Evolutionary conservation across 2,113 vertebrate genomes (phyloP).

Genomic region (Trichomycterus rosablanca): DNA sequence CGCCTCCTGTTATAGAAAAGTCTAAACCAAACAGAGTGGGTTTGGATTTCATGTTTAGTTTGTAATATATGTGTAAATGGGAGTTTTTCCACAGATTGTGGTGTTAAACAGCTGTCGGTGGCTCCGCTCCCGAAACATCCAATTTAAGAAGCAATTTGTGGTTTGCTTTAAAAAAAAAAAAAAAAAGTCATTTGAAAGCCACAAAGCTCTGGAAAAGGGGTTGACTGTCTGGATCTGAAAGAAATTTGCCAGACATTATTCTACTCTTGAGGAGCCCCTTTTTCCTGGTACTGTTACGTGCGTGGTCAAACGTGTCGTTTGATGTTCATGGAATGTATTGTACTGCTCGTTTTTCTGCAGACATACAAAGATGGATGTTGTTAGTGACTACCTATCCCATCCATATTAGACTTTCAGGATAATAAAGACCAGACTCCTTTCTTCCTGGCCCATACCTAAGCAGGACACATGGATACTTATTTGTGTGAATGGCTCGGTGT

Average conservation of each 20-base stretch:
- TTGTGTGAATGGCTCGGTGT: neutral
- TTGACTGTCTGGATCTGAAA: conserved; percentile 25
- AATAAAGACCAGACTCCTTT: conserved; percentile 10
- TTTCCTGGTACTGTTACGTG: neutral
- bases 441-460: neutral
- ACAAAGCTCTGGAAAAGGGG: conserved; percentile 15
- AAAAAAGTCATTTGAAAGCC: conserved; percentile 32
- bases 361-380: conserved; percentile 5
- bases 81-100: too few species aligned
- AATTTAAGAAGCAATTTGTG: conserved; percentile 39
- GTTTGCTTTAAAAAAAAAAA: conserved; percentile 29
- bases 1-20: too few species aligned
- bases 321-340: conserved; percentile 9
- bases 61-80: too few species aligned
- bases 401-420: neutral
- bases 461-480: conserved; percentile 1
- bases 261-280: conserved; percentile 4
- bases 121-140: conserved; percentile 29
- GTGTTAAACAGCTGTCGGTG: conserved; percentile 27
- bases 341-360: conserved; percentile 28
- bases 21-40: too few species aligned
- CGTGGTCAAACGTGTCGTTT: conserved; percentile 17
- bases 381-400: neutral
- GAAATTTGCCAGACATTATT: conserved; percentile 16
- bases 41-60: neutral